phyloP scores from a whole-genome alignment of 2,113 vertebrate species.

The Eurystomus gularis region DNA sequence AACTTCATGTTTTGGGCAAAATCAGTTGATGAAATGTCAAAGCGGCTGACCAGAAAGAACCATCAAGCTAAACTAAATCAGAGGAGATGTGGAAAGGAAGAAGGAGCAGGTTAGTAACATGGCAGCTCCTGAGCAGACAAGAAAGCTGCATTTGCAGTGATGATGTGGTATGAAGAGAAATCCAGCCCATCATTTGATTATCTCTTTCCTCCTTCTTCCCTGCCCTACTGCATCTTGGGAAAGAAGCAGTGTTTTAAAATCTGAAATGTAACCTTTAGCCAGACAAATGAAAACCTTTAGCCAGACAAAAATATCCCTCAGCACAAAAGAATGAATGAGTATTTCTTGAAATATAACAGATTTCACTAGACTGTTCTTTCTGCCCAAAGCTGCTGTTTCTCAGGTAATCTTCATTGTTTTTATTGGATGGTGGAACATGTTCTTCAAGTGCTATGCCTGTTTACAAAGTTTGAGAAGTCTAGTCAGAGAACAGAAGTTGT shows the following conservation, averaged over 20 bases:
- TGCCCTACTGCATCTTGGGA: not conserved
- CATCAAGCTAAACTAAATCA: not conserved
- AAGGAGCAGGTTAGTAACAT: not conserved
- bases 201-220: not conserved
- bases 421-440: not conserved
- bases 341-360: not conserved
- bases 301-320: not conserved
- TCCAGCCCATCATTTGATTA: not conserved
- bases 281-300: not conserved
- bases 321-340: not conserved
- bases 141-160: not conserved
- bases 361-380: not conserved
- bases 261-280: not conserved
- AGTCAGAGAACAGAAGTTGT: not conserved
- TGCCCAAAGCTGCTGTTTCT: not conserved
- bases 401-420: not conserved
- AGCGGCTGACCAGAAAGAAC: not conserved
- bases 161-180: not conserved
- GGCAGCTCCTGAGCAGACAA: not conserved
- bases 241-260: not conserved
- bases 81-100: not conserved
- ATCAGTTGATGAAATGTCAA: not conserved
- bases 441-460: not conserved
- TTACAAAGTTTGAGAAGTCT: not conserved
- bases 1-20: not conserved